Conservation (phyloP, 2,113 vertebrate genomes). For the Pygathrix nemaeus region DNA sequence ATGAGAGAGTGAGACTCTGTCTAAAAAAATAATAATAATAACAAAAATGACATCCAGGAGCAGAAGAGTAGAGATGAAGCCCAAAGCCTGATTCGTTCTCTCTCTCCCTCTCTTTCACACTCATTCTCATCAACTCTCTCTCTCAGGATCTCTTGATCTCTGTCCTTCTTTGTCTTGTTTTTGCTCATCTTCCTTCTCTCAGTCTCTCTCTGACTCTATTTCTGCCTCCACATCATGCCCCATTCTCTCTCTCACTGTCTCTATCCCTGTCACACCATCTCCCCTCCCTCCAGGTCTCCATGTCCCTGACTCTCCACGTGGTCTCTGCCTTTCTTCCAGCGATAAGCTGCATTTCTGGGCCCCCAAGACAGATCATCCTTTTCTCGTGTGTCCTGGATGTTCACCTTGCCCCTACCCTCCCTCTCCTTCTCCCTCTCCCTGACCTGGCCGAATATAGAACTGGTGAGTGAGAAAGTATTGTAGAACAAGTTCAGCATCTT, state of each 20-base stretch:
- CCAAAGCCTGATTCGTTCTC: not conserved
- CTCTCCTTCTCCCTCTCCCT: constrained; percentile 50
- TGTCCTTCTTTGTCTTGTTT: not conserved
- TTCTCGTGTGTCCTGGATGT: rapidly evolving
- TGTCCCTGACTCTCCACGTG: not conserved
- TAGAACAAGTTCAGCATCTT: constrained; percentile 73
- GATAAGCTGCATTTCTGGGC: not conserved
- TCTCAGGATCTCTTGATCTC: not conserved
- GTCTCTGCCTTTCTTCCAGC: not conserved
- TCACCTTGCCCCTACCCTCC: rapidly evolving
- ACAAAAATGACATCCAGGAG: not conserved
- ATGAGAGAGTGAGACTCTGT: too few species aligned
- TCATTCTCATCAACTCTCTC: not conserved
- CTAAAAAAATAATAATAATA: too few species aligned
- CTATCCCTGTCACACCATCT: not conserved
- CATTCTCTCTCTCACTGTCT: not conserved
- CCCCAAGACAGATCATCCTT: not conserved
- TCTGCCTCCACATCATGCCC: rapidly evolving
- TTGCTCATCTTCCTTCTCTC: not conserved
- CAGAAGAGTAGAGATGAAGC: not conserved
- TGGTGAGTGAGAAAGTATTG: constrained; percentile 12
- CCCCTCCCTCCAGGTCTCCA: not conserved
- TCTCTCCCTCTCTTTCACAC: too few species aligned
- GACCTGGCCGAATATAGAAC: constrained; percentile 72
- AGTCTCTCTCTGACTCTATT: not conserved